phyloP scores from a whole-genome alignment of 2,113 vertebrate genomes.

The Marmota flaviventris region DNA sequence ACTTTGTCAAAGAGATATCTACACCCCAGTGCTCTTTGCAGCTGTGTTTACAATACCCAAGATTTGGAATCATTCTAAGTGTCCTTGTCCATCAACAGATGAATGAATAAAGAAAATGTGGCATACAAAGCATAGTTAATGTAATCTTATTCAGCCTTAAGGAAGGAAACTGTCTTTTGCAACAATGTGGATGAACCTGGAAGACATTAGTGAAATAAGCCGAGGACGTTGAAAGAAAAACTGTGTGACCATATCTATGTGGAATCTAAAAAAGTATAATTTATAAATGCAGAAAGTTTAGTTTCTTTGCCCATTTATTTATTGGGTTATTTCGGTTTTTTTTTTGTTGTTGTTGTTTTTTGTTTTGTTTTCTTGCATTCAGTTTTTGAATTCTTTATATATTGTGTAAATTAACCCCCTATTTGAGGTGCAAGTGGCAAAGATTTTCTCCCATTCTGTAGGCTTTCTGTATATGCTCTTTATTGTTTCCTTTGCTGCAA shows the following conservation, averaged over 20 bases:
- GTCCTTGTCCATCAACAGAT: background rate
- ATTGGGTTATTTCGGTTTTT: no score
- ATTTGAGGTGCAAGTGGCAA: no score
- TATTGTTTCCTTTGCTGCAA: no score
- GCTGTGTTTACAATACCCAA: background rate
- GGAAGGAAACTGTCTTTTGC: background rate
- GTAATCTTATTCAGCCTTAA: background rate
- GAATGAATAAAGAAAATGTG: background rate
- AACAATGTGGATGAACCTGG: background rate
- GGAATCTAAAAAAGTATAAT: background rate
- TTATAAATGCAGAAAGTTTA: background rate
- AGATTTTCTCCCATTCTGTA: no score
- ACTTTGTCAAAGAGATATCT: background rate
- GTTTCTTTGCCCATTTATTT: no score
- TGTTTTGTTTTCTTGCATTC: no score
- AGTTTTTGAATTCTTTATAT: no score
- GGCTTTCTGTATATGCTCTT: no score
- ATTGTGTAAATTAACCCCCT: no score
- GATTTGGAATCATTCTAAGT: background rate
- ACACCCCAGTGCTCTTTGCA: background rate
- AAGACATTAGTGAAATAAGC: background rate
- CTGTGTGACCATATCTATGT: no score
- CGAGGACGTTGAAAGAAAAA: background rate
- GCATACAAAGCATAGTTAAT: no score
- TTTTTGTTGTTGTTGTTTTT: no score